phyloP scores from a whole-genome alignment of 2,113 vertebrate genomes.

The Menidia beryllina region DNA sequence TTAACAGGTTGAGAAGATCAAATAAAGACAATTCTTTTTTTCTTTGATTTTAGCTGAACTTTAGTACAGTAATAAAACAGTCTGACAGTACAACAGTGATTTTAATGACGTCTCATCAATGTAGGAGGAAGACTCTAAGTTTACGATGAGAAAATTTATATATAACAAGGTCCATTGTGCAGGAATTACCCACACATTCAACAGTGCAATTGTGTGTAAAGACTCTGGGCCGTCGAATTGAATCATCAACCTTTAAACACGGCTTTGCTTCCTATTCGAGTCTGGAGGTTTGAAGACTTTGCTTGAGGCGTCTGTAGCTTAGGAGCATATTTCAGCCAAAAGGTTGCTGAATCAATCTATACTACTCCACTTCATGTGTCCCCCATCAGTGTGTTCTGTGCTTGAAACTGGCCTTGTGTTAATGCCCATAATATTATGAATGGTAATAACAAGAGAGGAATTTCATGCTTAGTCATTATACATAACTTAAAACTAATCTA shows the following conservation, averaged over 20 bases:
- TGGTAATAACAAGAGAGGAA: no score
- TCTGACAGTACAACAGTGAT: not conserved
- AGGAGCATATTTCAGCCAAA: not conserved
- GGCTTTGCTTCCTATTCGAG: not conserved
- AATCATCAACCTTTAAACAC: not conserved
- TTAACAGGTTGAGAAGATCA: constrained; percentile 1
- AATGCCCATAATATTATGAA: not conserved
- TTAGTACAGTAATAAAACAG: not conserved
- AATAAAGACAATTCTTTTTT: not conserved
- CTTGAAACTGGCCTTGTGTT: not conserved
- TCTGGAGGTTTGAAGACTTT: not conserved
- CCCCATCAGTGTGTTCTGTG: not conserved
- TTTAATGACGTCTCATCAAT: not conserved
- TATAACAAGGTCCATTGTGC: constrained; percentile 8
- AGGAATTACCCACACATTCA: no score
- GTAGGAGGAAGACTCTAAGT: not conserved
- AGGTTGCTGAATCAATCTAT: no score
- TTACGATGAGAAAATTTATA: not conserved
- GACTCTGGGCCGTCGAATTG: not conserved
- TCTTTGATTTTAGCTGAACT: not conserved
- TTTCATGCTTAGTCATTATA: no score
- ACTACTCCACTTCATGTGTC: not conserved
- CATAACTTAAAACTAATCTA: no score
- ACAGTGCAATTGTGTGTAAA: not conserved
- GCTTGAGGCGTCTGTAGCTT: not conserved